Evolutionary conservation across 2,888 invertebrate genomes (phyloP), one percentile per base, ranked within the genome.

Genomic region (Tetragonula carbonaria): DNA sequence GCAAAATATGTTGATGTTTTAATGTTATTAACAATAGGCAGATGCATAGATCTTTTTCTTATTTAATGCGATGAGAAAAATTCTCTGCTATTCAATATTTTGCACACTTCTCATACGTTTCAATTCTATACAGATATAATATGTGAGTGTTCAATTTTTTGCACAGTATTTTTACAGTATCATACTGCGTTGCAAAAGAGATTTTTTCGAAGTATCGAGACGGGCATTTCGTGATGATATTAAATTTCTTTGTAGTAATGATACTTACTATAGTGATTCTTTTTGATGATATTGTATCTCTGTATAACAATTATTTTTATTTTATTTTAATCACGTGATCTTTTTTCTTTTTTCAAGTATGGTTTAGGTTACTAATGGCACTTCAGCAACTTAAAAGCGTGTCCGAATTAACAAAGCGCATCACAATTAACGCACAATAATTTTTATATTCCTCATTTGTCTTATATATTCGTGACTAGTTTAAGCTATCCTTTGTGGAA

Each of bases 161-260:
- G 86, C 88, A 86, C 86, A 87, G 73, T 78, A 78, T 82, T 80
- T 75, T 74, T 86, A 84, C 72, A 82, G 74, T 79, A 67, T 79
- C 80, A 67, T 78, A 38, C 76, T 79, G 23, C 4, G 13, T 66
- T 28, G 16, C 23, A 74, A 23, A 14, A n/a, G 28, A 55, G 23
- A 21, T 50, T 51, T 55, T 18, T 50, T 18, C n/a, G n/a, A 59
- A 53, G 50, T 45, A 21, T 55, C 33, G 21, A 63, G 28, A 70
- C 68, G 16, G 28, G 51, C 4, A 72, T 38, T 28, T 51, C 8
- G 53, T 16, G 51, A 5, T 23, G 21, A 45, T 45, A 14, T 51
- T 50, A 13, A 65, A 62, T 75, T 63, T 57, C 51, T 74, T 33
- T 74, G 50, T 23, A 16, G 2, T 53, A 16, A 50, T 57, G 2